Evolutionary conservation across 2,113 vertebrate species (phyloP).

Genomic region (Mungos mungo): DNA sequence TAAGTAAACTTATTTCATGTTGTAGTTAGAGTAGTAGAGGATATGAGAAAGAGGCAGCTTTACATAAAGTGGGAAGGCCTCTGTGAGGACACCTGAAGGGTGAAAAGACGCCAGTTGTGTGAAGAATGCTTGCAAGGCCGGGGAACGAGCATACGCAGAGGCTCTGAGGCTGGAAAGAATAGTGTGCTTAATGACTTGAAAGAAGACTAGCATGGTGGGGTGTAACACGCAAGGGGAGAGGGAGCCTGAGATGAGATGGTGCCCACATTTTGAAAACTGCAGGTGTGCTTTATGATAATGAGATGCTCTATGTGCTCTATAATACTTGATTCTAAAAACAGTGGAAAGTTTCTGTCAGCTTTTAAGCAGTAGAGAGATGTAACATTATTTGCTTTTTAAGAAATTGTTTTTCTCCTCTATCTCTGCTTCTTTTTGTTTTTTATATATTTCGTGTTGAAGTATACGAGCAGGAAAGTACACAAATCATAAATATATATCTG

Average conservation of each 20-base stretch:
- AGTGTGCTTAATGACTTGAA: background rate
- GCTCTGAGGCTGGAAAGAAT: background rate
- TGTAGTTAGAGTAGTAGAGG: background rate
- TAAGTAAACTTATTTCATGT: background rate
- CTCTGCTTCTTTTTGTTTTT: background rate
- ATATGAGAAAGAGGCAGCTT: background rate
- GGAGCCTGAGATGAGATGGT: background rate
- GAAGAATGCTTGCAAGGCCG: background rate
- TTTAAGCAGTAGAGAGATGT: background rate
- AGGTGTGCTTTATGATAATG: background rate
- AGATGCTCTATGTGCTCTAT: background rate
- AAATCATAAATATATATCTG: background rate
- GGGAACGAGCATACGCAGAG: background rate
- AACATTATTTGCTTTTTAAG: conserved; percentile 5
- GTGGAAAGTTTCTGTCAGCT: background rate
- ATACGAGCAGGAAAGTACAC: background rate
- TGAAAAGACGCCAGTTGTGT: background rate
- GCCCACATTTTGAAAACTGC: background rate
- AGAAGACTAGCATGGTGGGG: background rate
- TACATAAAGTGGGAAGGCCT: background rate
- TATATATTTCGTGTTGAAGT: background rate
- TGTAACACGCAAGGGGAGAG: background rate
- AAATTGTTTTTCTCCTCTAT: background rate
- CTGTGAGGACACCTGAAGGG: background rate
- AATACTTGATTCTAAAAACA: background rate